Percentiles rank a stretch among this genome's conserved stretches.
Conservation (phyloP, 2,113 vertebrate genomes). For the Gymnarchus niloticus region DNA sequence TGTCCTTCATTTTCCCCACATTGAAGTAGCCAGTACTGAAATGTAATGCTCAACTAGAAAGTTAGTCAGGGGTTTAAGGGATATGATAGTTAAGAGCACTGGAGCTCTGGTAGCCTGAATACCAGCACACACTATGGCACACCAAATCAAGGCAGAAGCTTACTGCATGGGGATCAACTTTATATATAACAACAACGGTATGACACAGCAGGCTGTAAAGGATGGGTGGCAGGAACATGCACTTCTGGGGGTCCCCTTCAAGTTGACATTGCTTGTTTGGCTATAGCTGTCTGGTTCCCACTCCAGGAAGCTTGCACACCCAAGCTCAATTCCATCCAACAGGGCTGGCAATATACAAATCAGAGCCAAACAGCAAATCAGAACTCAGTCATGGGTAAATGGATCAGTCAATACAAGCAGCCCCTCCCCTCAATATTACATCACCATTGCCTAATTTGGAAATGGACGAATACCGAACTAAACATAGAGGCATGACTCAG, state of each 20-base stretch:
- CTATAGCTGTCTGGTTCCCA: background rate
- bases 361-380: background rate
- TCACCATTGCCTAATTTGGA: constrained; percentile 8
- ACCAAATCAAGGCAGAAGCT: background rate
- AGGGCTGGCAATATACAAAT: background rate
- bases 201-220: background rate
- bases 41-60: background rate
- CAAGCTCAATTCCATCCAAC: background rate
- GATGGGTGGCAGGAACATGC: background rate
- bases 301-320: background rate
- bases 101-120: background rate
- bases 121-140: background rate
- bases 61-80: background rate
- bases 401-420: background rate
- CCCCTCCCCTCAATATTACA: background rate
- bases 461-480: constrained; percentile 2
- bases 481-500: constrained; percentile 15
- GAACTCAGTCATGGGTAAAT: background rate
- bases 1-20: background rate
- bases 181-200: background rate
- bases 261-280: background rate
- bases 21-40: background rate
- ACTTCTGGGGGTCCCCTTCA: background rate
- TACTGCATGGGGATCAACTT: background rate
- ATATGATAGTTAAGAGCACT: background rate